A percentile compares a stretch with the other conserved stretches of the same genome.
Evolutionary conservation across 2,888 invertebrate genomes (phyloP).

Genomic region (Creontiades dilutus): DNA sequence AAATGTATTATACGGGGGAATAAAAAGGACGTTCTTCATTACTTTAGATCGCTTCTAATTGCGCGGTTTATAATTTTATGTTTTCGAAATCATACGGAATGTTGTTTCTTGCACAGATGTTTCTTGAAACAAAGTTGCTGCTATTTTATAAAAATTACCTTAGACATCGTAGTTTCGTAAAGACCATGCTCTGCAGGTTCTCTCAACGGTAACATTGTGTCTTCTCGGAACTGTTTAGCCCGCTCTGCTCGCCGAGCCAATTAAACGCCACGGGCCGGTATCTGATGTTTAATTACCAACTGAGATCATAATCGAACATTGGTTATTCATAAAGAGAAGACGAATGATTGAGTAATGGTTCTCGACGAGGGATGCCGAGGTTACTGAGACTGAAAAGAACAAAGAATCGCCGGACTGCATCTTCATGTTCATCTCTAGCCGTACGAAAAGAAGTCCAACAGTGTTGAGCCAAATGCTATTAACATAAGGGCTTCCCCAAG

Average conservation of each 20-base stretch:
- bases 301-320: conserved; percentile 8
- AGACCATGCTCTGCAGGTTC: not conserved
- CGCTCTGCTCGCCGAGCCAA: not conserved
- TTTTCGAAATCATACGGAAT: too few relatives aligned
- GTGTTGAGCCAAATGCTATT: conserved; percentile 5
- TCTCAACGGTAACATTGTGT: conserved; percentile 5
- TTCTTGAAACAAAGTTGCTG: too few relatives aligned
- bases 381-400: not conserved
- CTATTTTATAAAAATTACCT: too few relatives aligned
- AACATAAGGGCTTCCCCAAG: conserved; percentile 32
- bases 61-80: too few relatives aligned
- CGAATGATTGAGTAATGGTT: conserved; percentile 23
- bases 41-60: too few relatives aligned
- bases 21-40: too few relatives aligned
- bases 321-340: conserved; percentile 4
- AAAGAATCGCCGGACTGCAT: not conserved
- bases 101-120: too few relatives aligned
- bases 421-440: not conserved
- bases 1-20: too few relatives aligned
- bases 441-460: not conserved
- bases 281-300: conserved; percentile 13
- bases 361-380: not conserved
- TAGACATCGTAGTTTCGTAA: too few relatives aligned
- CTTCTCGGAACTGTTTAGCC: not conserved
- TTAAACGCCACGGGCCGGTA: not conserved